These are phyloP conservation scores for Agelas oroides DNA, from an alignment of 37 sponge, comb jelly and placozoan genomes.

Conservation along the genomic window DNA sequence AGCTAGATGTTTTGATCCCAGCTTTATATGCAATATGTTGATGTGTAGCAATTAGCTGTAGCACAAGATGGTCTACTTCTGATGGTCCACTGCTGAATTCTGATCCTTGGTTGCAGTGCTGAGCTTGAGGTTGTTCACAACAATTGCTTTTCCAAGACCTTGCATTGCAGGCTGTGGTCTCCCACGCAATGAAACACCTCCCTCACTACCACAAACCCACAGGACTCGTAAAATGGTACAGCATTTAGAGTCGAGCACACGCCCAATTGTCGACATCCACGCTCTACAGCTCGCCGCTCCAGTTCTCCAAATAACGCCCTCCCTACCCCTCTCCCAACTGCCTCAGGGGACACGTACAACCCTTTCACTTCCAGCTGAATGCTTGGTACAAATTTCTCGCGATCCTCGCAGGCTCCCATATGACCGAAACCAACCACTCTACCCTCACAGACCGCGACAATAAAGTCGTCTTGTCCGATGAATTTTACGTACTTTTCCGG, in stretches of 20 bases:
- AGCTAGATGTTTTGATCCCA: too few relatives aligned
- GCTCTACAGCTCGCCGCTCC: neutral
- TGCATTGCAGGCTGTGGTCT: neutral
- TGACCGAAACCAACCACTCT: conserved; percentile 13
- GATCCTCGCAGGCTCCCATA: neutral
- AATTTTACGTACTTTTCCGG: neutral
- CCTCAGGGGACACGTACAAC: neutral
- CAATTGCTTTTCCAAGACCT: conserved; percentile 1
- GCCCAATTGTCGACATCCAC: neutral
- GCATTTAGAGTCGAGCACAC: conserved; percentile 33
- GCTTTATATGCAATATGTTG: too few relatives aligned
- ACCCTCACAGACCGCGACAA: neutral
- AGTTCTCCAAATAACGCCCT: neutral
- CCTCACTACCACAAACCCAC: conserved; percentile 5
- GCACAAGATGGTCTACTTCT: too few relatives aligned
- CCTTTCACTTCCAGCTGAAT: conserved; percentile 18
- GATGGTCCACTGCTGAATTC: too few relatives aligned
- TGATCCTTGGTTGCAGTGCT: too few relatives aligned
- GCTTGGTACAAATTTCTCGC: too few relatives aligned
- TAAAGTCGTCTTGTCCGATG: neutral
- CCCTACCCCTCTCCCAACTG: neutral
- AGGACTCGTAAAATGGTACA: conserved; percentile 12
- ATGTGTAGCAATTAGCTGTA: too few relatives aligned
- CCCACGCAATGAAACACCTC: neutral
- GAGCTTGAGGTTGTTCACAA: too few relatives aligned